Evolutionary conservation across 1,140 invertebrate species (phyloP), one percentile per base, ranked within the genome.

Genomic region (Pseudomyrmex cubaensis): DNA sequence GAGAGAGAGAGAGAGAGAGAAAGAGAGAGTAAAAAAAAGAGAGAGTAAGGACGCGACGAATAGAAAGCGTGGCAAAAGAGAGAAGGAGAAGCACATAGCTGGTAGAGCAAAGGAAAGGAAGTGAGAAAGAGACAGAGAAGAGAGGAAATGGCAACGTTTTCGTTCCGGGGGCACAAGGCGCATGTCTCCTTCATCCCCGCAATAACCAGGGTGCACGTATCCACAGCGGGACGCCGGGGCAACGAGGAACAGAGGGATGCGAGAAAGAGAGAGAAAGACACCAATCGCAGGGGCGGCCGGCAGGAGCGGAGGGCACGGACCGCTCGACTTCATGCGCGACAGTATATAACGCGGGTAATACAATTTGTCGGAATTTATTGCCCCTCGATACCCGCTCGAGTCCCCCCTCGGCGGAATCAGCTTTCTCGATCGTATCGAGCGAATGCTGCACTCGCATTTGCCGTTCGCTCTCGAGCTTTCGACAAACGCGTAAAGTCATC

Each of bases 291-390:
- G 52, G 76, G 63, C 20, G 54, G 44, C 2, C 44, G 76, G 54
- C 46, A 20, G 52, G 82, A 82, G 63, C 56, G 72, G 72, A 83
- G 69, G 62, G 70, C 84, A 86, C 84, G 85, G 83, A 85, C 85
- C 87, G 87, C 90, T 92, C 77, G 90, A 91, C 87, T 91, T 89
- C 86, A 89, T 90, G 89, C 85, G 86, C 89, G 85, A 91, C 89
- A 89, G 90, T 92, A 91, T 90, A 91, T 92, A 91, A 91, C 86
- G 77, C 80, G 63, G 84, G 89, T 91, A 91, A 92, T 92, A 90
- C 89, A 91, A 92, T 92, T 92, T 91, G 90, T 90, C 85, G 85
- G 73, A 92, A 92, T 92, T 91, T 91, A 91, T 92, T 89, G 90
- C 85, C 82, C 64, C 80, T 84, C 83, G 88, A 91, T 92, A 92